Evolutionary conservation across 2,113 vertebrate species (phyloP), one percentile per base, ranked within the genome.

Genomic region (Crotalus viridis): DNA sequence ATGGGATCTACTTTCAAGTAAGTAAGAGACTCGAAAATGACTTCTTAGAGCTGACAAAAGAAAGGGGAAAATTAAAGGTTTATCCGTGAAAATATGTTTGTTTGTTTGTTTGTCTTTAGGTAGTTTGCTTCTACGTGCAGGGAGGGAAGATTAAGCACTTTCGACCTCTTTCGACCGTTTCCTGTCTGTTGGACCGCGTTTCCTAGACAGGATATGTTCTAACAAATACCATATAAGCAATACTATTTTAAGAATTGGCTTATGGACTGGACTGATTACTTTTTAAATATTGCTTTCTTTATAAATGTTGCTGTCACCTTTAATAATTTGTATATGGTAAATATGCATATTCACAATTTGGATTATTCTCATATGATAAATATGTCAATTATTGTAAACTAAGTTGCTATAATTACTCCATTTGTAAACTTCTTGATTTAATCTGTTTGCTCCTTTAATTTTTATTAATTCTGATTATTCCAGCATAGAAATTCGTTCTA

Each of bases 1-100:
- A 90, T 93, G 92, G 92, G 54, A 39, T 90, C 92, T 90, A 86
- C 92, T 90, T 90, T 93, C 92, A 86, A 90, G 92, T 85, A 86
- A 61, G 55, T 33, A 22, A 90, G 26, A 39, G n/a, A 89, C 24
- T 3, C 87, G n/a, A 81, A 55, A 26, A 17, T 12, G 64, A 3
- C 54, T 85, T 6, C 19, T n/a, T 56, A 13, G 10, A 48, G 10
- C 8, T 22, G 87, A 46, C 52, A 55, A 54, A 51, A 59, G 19
- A 13, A n/a, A 43, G 13, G 21, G 26, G 46, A 3, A 17, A 52
- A 26, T 85, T 7, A 28, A 56, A n/a, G 2, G 5, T n/a, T 52
- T 74, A 85, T 26, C 21, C 33, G 39, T 15, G 19, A 89, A 24
- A 39, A 89, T 59, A 43, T 12, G 52, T 26, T 10, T 8, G 43